phyloP scores from a whole-genome alignment of 1,140 invertebrate species.

The Adelges cooleyi region DNA sequence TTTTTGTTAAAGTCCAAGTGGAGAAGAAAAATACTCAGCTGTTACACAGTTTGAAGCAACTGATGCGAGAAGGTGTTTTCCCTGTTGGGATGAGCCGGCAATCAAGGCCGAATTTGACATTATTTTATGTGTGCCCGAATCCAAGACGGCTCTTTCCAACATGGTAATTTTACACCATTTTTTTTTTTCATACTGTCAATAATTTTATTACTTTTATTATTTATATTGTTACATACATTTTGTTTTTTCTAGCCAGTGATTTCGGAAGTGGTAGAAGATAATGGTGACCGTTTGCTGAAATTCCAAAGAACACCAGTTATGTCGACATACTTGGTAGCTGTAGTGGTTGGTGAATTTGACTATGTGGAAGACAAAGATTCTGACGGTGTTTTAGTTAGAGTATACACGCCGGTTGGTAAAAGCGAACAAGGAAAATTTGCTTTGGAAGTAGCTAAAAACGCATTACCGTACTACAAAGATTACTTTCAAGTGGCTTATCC shows the following conservation, averaged over 20 bases:
- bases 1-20: constrained; percentile 35
- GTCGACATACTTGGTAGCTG: constrained; percentile 91
- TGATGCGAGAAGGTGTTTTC: constrained; percentile 85
- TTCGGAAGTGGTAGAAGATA: constrained; percentile 42
- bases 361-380: constrained; percentile 69
- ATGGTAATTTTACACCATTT: constrained; percentile 51
- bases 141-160: constrained; percentile 78
- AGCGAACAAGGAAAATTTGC: constrained; percentile 87
- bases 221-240: background rate
- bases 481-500: constrained; percentile 94
- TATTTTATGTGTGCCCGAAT: constrained; percentile 61
- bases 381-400: constrained; percentile 74
- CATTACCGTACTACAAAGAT: constrained; percentile 83
- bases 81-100: constrained; percentile 95
- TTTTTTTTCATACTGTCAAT: constrained; percentile 29
- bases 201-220: background rate
- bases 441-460: constrained; percentile 70
- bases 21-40: constrained; percentile 68
- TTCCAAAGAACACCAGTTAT: constrained; percentile 86
- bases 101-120: constrained; percentile 92
- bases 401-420: constrained; percentile 86
- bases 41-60: constrained; percentile 91
- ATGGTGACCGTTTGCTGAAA: constrained; percentile 49
- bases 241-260: constrained; percentile 48
- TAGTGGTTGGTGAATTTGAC: constrained; percentile 89